Evolutionary conservation across 2,113 vertebrate species (phyloP), one percentile per base, ranked within the genome.

Genomic region (Cebus imitator): DNA sequence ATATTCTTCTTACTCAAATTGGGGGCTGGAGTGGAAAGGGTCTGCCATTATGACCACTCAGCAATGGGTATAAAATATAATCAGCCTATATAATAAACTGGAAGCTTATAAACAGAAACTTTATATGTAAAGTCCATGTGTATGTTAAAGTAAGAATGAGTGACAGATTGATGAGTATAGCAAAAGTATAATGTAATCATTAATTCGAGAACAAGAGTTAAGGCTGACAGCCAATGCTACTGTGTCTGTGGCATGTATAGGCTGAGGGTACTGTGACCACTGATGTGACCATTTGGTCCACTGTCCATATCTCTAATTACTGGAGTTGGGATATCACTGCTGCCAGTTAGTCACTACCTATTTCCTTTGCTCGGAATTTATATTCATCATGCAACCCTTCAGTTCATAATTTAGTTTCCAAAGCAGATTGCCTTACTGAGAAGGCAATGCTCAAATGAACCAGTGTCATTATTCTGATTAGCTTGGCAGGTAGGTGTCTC

Each of bases 391-490:
- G 20, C 27, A 87, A 37, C 1, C 27, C 23, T 94, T 97, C 21
- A 20, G 37, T 78, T 87, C 57, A 70, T 76, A 78, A 91, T 87
- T 75, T 94, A 80, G 37, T 87, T 90, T 64, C 78, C 64, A 21
- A 85, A 79, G 66, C 58, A 86, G 75, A 88, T 48, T 76, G 45
- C 40, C 45, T 50, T 21, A 79, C 61, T 83, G 68, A 80, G 94
- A 91, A 89, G 68, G 66, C 32, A 91, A 78, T 70, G 40, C 12
- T 91, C 61, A 76, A 85, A 61, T 79, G 55, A 96, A 57, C 43
- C 14, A 93, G 23, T 68, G 61, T 66, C 37, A 93, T 37, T 94
- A 93, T 85, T 97, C 90, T 87, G 68, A 90, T 94, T 91, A 93
- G 11, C 78, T 48, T 82, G 72, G 73, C 50, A 95, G 18, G 27